Evolutionary conservation across 2,113 vertebrate species (phyloP).

Genomic region (Lampris incognitus): DNA sequence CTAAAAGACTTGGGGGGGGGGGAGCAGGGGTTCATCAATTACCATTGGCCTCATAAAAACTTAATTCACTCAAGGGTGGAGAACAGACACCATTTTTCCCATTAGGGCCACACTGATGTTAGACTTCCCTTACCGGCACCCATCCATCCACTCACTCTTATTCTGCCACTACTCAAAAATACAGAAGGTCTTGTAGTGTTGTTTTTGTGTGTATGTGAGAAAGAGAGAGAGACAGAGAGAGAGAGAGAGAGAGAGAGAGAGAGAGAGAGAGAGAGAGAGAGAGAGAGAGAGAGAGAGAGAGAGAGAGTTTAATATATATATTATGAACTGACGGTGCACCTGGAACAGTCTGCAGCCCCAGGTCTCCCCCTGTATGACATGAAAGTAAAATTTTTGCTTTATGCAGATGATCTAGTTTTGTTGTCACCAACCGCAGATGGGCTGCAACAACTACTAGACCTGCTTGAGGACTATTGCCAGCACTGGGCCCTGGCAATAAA

Average conservation of each 20-base stretch:
- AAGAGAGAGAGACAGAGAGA: not conserved
- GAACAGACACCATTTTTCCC: conserved; percentile 42
- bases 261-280: no score
- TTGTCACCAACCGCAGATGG: no score
- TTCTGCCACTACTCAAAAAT: conserved; percentile 14
- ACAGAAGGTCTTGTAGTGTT: not conserved
- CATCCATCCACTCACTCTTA: conserved; percentile 18
- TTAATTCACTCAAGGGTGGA: conserved; percentile 51
- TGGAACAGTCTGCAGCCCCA: no score
- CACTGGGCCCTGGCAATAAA: no score
- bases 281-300: no score
- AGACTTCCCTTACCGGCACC: conserved; percentile 35
- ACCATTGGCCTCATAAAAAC: conserved; percentile 56
- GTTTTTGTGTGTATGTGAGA: not conserved
- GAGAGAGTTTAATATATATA: no score
- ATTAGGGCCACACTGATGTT: conserved; percentile 41
- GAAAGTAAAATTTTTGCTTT: no score
- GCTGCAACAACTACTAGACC: no score
- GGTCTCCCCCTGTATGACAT: no score
- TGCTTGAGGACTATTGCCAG: no score
- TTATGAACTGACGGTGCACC: no score
- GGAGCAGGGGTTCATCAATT: conserved; percentile 54
- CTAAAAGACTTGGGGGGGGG: conserved; percentile 32
- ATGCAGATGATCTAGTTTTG: no score
- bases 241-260: not conserved